Evolutionary conservation across 2,113 vertebrate species (phyloP).

Genomic region (Zapus hudsonius): DNA sequence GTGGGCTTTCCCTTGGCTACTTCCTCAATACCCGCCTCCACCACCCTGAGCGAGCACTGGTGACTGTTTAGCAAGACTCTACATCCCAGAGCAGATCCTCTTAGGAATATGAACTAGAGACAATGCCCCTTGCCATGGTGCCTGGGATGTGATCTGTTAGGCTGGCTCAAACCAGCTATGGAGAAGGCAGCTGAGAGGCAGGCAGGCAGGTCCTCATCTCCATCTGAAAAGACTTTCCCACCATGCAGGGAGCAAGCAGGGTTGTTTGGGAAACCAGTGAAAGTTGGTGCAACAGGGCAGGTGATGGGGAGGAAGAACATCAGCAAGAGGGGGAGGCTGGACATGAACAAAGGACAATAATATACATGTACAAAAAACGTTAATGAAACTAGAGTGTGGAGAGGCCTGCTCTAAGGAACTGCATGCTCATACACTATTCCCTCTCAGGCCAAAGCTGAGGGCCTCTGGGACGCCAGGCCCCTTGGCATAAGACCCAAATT

Average conservation of each 20-base stretch:
- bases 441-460: neutral
- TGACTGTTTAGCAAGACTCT: neutral
- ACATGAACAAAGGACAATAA: neutral
- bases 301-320: neutral
- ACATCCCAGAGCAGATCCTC: neutral
- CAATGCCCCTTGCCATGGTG: neutral
- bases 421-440: neutral
- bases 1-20: neutral
- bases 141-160: neutral
- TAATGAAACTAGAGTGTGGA: no score
- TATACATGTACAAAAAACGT: neutral
- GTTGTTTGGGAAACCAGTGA: neutral
- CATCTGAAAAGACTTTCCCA: neutral
- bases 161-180: neutral
- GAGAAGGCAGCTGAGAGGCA: neutral
- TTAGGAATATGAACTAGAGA: neutral
- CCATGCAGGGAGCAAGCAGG: neutral
- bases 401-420: neutral
- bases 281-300: neutral
- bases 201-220: no score
- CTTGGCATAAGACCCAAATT: neutral
- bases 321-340: no score
- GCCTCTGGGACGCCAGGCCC: neutral
- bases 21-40: neutral
- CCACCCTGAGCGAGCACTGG: no score